Base-by-base conservation (phyloP, 2,888 invertebrate species). In the Stegana nigrithorax region DNA sequence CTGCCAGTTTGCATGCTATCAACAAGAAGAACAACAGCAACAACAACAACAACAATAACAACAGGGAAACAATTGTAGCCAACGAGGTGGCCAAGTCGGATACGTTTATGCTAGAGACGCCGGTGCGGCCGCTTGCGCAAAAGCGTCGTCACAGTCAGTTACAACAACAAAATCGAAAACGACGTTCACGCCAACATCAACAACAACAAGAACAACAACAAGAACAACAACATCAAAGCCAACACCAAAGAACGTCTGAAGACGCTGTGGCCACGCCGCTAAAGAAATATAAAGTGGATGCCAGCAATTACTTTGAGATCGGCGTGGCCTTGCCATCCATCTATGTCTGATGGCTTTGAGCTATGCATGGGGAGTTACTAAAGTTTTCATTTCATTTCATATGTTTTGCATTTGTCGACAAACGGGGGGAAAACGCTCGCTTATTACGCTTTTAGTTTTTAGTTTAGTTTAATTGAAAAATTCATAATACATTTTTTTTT, bases 301-400 rank as follows among this genome's bases (percentile, higher is more conserved):
- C 78, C 6, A 63, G 72, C 32, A 81, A 81, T 39, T 85, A 84
- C 64, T 83, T 84, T 60, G 84, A 85, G 68, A 80, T 85, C 60
- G 84, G 84, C 1, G 59, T 85, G 44, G 85, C 84, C 4, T 63
- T 84, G 67, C 84, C 85, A 12, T 83, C 84, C 25, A 80, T 85
- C 19, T 84, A 84, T 56, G 84, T 85, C 32, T 81, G 67, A 53
- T 14, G 14, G 4, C 5, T n/a, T 36, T 36, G 4, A n/a, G 5
- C 10, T 36, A 14, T n/a, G 14, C 39, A 17, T 10, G 14, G 39
- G n/a, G n/a, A 39, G 39, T 39, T 17, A 39, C 17, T 17, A 39
- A n/a, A 4, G 14, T 36, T 10, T 3, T 10, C 5, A 10, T 39
- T 17, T 14, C n/a, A 39, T 29, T 14, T 39, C 6, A n/a, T n/a